These are phyloP conservation scores for Graphium colonna DNA, from an alignment of 2,888 invertebrate genomes.

Conservation along the genomic window DNA sequence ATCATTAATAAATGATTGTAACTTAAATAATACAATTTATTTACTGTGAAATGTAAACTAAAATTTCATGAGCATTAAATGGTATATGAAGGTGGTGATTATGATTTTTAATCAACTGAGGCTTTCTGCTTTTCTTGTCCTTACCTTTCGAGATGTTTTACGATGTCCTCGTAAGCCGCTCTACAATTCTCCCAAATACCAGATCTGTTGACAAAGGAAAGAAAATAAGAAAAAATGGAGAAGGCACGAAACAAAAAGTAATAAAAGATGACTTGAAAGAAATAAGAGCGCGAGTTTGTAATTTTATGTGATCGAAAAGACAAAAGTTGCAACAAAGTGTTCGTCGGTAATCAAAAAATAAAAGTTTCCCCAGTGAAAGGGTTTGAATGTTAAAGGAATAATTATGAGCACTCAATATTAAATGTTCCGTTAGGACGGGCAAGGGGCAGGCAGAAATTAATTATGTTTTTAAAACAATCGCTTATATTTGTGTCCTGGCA, in stretches of 20 bases:
- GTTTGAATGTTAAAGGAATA: slow-evolving; percentile 73
- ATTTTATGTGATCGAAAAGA: slow-evolving; percentile 37
- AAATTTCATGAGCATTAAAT: background rate
- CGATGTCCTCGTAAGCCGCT: slow-evolving; percentile 96
- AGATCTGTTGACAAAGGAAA: slow-evolving; percentile 83
- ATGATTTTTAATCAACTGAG: background rate
- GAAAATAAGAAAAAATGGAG: slow-evolving; percentile 62
- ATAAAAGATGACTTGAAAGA: slow-evolving; percentile 38
- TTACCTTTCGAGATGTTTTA: slow-evolving; percentile 96
- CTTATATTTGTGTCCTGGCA: slow-evolving; percentile 70
- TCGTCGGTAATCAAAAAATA: slow-evolving; percentile 54
- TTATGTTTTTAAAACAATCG: slow-evolving; percentile 79
- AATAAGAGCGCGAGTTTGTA: slow-evolving; percentile 29
- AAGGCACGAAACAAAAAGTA: slow-evolving; percentile 41
- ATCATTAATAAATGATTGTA: no score
- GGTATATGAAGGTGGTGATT: background rate
- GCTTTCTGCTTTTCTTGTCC: slow-evolving; percentile 35
- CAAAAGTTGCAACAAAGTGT: slow-evolving; percentile 51
- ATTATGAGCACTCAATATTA: slow-evolving; percentile 79
- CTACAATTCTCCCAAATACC: slow-evolving; percentile 97
- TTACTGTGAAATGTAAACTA: background rate
- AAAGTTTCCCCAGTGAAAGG: slow-evolving; percentile 65
- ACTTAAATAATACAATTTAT: no score
- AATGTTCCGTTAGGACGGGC: slow-evolving; percentile 72
- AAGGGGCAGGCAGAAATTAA: slow-evolving; percentile 74